Conservation (phyloP, 1,140 invertebrate species). For the Trialeurodes vaporariorum region DNA sequence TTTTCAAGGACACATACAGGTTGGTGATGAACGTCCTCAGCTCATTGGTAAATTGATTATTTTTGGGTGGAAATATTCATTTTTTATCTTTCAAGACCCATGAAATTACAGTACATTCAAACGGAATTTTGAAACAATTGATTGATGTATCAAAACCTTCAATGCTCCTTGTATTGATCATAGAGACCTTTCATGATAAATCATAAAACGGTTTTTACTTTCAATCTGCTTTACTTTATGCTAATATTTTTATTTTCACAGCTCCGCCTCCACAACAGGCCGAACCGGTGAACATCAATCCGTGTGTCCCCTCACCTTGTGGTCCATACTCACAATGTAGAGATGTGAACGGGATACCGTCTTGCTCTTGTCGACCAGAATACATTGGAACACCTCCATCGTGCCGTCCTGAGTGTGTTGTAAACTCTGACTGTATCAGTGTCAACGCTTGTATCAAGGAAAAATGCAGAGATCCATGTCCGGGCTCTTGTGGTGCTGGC, state of each 20-base stretch:
- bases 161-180: constrained; percentile 1
- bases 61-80: no score
- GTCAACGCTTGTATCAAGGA: constrained; percentile 55
- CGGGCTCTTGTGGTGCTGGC: constrained; percentile 55
- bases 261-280: constrained; percentile 18
- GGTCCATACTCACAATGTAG: constrained; percentile 44
- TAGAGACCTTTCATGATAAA: no score
- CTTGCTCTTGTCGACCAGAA: constrained; percentile 42
- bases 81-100: no score
- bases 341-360: constrained; percentile 38
- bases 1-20: no score
- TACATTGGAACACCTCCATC: constrained; percentile 53
- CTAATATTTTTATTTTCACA: constrained; percentile 15
- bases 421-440: constrained; percentile 58
- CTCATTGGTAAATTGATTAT: no score
- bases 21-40: no score
- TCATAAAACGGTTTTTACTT: constrained; percentile 16
- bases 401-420: constrained; percentile 57
- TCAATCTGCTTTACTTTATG: constrained; percentile 23
- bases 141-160: not conserved
- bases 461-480: constrained; percentile 60
- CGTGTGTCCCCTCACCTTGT: constrained; percentile 43
- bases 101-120: not conserved
- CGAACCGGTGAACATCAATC: constrained; percentile 24
- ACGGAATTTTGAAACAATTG: not conserved